A percentile compares a stretch with the other conserved stretches of the same genome.
phyloP scores from a whole-genome alignment of 1,140 invertebrate genomes.

The Platorchestia sp. region DNA sequence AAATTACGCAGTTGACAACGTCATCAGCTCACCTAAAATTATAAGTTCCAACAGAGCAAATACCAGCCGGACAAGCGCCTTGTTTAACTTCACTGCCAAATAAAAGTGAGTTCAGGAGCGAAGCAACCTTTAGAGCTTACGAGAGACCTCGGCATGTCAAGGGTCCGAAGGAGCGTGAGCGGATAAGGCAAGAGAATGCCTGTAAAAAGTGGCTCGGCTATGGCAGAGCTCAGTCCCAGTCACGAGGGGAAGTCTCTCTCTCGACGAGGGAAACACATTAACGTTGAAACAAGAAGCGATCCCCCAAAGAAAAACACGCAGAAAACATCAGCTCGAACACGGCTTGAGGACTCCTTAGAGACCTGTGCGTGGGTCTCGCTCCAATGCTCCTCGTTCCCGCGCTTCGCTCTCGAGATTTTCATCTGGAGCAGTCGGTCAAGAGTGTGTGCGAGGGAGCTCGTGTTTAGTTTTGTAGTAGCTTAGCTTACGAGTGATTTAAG shows the following conservation, averaged over 20 bases:
- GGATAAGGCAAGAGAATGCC: conserved; percentile 25
- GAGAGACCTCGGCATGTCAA: not conserved
- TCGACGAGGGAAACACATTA: conserved; percentile 55
- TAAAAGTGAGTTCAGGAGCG: not conserved
- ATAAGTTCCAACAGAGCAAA: not conserved
- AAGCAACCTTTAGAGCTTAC: not conserved
- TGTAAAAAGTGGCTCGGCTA: conserved; percentile 33
- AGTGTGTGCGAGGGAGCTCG: not conserved
- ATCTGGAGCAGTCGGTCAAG: not conserved
- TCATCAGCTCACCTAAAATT: not conserved
- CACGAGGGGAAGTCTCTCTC: conserved; percentile 40
- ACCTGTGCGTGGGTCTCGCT: not conserved
- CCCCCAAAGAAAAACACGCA: conserved; percentile 48
- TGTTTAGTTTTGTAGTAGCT: not conserved
- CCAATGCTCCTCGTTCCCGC: not conserved
- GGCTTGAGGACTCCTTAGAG: conserved; percentile 29
- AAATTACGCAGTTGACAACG: not conserved
- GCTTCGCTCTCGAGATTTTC: not conserved
- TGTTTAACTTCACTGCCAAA: not conserved
- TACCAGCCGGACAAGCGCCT: not conserved
- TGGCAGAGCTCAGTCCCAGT: conserved; percentile 6
- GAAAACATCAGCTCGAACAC: conserved; percentile 49
- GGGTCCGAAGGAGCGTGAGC: conserved; percentile 3
- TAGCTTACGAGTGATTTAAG: not conserved
- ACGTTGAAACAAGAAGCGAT: conserved; percentile 55